Evolutionary conservation across 2,797 vertebrate species (phyloP), one percentile per base, ranked within the genome.

Genomic region (Centropyge bicolor): DNA sequence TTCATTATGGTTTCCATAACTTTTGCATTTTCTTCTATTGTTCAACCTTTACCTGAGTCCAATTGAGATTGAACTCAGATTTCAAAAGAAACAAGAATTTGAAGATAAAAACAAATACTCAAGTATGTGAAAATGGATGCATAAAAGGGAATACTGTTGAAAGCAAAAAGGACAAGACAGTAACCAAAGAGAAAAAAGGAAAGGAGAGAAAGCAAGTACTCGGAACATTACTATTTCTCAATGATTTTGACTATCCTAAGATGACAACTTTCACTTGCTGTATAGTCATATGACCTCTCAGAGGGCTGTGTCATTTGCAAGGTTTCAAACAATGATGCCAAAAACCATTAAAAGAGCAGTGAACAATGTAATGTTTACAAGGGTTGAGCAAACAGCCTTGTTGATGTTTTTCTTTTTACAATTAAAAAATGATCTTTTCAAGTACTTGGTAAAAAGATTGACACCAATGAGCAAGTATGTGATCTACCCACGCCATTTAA

Each of bases 401-500:
- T 61, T 46, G 5, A 61, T 61, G 8, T 78, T 74, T 55, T 56
- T 27, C 41, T 75, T 86, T 36, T 9, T 43, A 60, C 16, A 70
- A 66, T 41, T 65, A 64, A 0, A 54, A 63, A 57, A 48, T 19
- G 19, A 62, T 54, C 16, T 27, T 38, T 63, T 82, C 3, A 72
- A 79, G 36, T 74, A 22, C 35, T 74, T 63, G 17, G 52, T 62
- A 48, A 84, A 68, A 41, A 67, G 10, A 62, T 16, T 0, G 22
- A 62, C 62, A 48, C 56, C 45, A 55, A 66, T 60, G 24, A 61
- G 36, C 5, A 22, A 62, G 61, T 43, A 55, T 82, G 74, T 38
- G 46, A 72, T 88, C 52, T 31, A 35, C 48, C 52, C 70, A 78
- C 73, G 63, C 52, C 48, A 59, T 86, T 90, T 75, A 84, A 86